A percentile compares a stretch with the other conserved stretches of the same genome.
These are phyloP conservation scores for Eledona agricola DNA, from an alignment of 2,888 invertebrate species.

Conservation along the genomic window DNA sequence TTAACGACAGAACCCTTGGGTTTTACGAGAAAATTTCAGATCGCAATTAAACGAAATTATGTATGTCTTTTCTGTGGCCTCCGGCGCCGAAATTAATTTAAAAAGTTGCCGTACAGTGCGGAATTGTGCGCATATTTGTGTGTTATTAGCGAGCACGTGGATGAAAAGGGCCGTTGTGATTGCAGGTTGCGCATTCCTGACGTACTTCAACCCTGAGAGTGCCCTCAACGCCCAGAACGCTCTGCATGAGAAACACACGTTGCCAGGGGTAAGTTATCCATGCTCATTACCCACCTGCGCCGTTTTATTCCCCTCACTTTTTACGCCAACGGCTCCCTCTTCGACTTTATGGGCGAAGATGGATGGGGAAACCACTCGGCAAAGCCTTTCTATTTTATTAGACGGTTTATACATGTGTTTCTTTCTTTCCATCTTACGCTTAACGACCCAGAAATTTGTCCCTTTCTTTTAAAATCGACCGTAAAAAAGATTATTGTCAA, in stretches of 20 bases:
- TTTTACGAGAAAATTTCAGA: conserved; percentile 11
- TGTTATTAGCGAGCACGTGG: conserved; percentile 39
- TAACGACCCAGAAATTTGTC: conserved; percentile 29
- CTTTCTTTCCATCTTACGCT: conserved; percentile 24
- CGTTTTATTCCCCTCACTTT: conserved; percentile 19
- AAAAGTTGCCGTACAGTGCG: conserved; percentile 15
- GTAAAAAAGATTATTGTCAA: conserved; percentile 16
- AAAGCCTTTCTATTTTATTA: conserved; percentile 28
- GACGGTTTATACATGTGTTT: conserved; percentile 31
- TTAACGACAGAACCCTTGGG: no score
- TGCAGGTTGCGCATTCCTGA: conserved; percentile 97
- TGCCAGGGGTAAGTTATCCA: conserved; percentile 90
- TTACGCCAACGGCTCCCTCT: conserved; percentile 13
- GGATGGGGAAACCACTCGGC: conserved; percentile 21
- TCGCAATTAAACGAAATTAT: conserved; percentile 26
- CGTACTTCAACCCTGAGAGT: conserved; percentile 96
- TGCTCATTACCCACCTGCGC: conserved; percentile 41
- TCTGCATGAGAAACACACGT: conserved; percentile 97
- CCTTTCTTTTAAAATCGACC: conserved; percentile 24
- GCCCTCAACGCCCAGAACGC: conserved; percentile 91
- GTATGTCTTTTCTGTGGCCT: conserved; percentile 1
- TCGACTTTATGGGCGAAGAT: conserved; percentile 26
- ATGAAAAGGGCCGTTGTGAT: conserved; percentile 56
- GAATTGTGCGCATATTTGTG: conserved; percentile 33
- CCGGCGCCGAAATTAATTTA: conserved; percentile 27